Evolutionary conservation across 2,797 vertebrate genomes (phyloP), one percentile per base, ranked within the genome.

Genomic region (Carapus acus): DNA sequence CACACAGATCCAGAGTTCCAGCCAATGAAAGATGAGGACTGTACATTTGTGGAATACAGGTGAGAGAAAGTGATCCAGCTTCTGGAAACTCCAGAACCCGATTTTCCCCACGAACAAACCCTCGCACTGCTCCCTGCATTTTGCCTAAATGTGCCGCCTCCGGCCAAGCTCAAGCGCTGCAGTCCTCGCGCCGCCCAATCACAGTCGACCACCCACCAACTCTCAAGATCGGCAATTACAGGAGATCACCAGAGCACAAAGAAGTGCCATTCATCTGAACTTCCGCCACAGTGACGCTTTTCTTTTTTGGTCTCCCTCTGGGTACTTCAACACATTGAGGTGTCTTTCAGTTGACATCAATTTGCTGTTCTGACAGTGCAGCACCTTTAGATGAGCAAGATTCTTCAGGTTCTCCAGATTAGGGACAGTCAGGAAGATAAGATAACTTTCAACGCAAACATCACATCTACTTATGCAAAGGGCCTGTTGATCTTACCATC

Each of bases 11-110:
- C 96, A 13, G 96, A 99, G 88, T 93, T 98, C 76, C 96, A 98
- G 62, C 96, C 96, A 44, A 98, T 99, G 95, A 98, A 96, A 83
- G 95, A 98, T 54, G 96, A 99, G 19, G 94, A 99, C 73, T 92
- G 94, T 71, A 94, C 94, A 11, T 98, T 99, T 87, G 94, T 92
- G 81, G 95, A 99, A 90, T 99, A 99, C 89, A 97, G 96, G 96
- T 98, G 89, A 94, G 92, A 76, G 88, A 73, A 80, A 53, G 73
- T 43, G 70, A 59, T 63, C 49, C 20, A 58, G 74, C 69, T 65
- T 77, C 9, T 76, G 71, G 68, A 74, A 71, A 37, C 29, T 57
- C 63, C 61, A 47, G 70, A 54, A 65, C 46, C 64, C 66, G 44
- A n/a, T 52, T 59, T 75, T 63, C 65, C 50, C 68, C 69, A 74